Evolutionary conservation across 2,113 vertebrate genomes (phyloP).

Genomic region (Xenopus borealis): DNA sequence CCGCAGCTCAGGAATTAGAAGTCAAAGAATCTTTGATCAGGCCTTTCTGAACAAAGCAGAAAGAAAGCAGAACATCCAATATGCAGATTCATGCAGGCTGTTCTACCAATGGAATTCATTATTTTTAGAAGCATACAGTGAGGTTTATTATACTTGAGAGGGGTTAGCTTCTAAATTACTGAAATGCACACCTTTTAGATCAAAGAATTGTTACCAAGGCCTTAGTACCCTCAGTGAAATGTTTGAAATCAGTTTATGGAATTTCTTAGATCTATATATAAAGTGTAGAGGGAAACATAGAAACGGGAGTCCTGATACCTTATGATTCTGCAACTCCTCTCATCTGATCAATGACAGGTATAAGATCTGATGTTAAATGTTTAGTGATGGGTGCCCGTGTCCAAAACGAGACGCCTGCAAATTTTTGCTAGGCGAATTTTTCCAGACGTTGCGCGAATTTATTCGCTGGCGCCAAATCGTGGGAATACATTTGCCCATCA

Average conservation of each 20-base stretch:
- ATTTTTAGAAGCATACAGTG: constrained; percentile 24
- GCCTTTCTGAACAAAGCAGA: constrained; percentile 21
- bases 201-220: constrained; percentile 22
- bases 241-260: neutral
- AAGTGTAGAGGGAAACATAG: too few species aligned
- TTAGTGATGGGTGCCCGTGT: too few species aligned
- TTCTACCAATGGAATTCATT: constrained; percentile 17
- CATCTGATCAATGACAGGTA: too few species aligned
- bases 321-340: too few species aligned
- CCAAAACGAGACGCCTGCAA: too few species aligned
- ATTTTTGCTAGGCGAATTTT: too few species aligned
- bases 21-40: constrained; percentile 42
- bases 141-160: constrained; percentile 26
- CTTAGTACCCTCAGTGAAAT: constrained; percentile 8
- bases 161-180: constrained; percentile 8
- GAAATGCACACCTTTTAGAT: constrained; percentile 35
- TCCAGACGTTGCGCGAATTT: too few species aligned
- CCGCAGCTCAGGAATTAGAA: constrained; percentile 23
- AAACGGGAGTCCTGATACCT: too few species aligned
- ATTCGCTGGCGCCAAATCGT: too few species aligned
- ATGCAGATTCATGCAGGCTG: constrained; percentile 28
- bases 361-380: too few species aligned
- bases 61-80: constrained; percentile 33
- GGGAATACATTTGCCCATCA: too few species aligned
- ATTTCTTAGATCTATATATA: too few species aligned